Evolutionary conservation across 2,113 vertebrate genomes (phyloP).

Genomic region (Dipodomys merriami): DNA sequence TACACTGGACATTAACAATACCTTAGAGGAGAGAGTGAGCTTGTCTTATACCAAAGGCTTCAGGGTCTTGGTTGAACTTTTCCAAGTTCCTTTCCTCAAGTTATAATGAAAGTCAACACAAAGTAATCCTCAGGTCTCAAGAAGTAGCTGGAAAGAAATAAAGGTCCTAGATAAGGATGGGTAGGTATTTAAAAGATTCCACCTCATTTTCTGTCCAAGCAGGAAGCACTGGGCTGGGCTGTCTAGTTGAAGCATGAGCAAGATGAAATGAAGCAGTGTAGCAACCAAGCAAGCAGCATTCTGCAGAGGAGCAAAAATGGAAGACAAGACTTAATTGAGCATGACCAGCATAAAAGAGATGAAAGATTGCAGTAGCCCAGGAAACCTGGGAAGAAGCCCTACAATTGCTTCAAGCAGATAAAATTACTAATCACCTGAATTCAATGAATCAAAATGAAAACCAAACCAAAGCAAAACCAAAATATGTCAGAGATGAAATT

Average conservation of each 20-base stretch:
- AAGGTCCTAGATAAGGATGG: not conserved
- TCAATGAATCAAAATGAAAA: not conserved
- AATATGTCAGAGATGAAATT: not conserved
- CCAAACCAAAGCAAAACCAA: not conserved
- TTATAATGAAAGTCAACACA: not conserved
- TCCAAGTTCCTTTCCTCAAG: not conserved
- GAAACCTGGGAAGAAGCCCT: not conserved
- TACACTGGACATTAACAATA: not conserved
- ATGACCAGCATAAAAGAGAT: not conserved
- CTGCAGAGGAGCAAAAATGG: not conserved
- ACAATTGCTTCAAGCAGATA: not conserved
- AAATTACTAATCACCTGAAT: conserved; percentile 29
- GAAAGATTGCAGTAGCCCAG: not conserved
- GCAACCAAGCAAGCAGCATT: not conserved
- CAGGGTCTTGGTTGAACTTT: not conserved
- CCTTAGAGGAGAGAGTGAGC: not conserved
- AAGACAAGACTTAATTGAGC: not conserved
- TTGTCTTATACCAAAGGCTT: not conserved
- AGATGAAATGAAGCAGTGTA: not conserved
- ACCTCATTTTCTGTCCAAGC: conserved; percentile 8
- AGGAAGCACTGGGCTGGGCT: not conserved
- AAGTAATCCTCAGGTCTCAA: not conserved
- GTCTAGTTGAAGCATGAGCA: not conserved
- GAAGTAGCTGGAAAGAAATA: not conserved
- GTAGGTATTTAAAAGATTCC: not conserved